Evolutionary conservation across 2,113 vertebrate genomes (phyloP).

Genomic region (Ailuropoda melanoleuca): DNA sequence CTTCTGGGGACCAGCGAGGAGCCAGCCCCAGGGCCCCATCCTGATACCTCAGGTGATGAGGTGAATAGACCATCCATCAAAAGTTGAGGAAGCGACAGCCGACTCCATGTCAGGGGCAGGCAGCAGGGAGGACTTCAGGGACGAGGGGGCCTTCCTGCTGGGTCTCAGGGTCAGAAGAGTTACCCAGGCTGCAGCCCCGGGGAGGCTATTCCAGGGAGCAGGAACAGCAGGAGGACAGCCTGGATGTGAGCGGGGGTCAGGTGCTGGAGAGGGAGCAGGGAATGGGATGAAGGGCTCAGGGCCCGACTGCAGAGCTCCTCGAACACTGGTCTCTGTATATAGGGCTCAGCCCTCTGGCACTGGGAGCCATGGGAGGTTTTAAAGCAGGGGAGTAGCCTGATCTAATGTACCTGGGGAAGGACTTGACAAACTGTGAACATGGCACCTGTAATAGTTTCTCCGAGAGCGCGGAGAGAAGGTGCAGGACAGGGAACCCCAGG

Average conservation of each 20-base stretch:
- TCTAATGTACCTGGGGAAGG: neutral
- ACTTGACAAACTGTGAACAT: neutral
- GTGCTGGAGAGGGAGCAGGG: neutral
- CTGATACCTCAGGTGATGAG: neutral
- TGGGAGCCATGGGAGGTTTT: neutral
- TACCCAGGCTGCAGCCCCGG: neutral
- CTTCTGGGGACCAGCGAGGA: neutral
- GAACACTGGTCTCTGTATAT: too few relatives aligned
- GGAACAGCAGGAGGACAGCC: neutral
- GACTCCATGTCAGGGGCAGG: neutral
- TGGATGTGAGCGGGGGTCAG: neutral
- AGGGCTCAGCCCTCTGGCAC: neutral
- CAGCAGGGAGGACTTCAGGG: neutral
- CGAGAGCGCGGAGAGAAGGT: neutral
- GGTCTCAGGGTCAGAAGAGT: neutral
- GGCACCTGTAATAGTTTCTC: neutral
- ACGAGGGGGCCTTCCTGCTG: neutral
- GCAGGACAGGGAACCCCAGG: fast-evolving
- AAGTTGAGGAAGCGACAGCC: neutral
- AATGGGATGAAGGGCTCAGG: neutral
- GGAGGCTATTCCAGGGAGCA: neutral
- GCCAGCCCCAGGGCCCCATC: neutral
- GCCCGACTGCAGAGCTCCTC: neutral
- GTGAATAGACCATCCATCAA: neutral
- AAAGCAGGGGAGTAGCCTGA: neutral